A percentile compares a stretch with the other conserved stretches of the same genome.
Evolutionary conservation across 2,888 invertebrate species (phyloP).

Genomic region (Drosophila seclusa): DNA sequence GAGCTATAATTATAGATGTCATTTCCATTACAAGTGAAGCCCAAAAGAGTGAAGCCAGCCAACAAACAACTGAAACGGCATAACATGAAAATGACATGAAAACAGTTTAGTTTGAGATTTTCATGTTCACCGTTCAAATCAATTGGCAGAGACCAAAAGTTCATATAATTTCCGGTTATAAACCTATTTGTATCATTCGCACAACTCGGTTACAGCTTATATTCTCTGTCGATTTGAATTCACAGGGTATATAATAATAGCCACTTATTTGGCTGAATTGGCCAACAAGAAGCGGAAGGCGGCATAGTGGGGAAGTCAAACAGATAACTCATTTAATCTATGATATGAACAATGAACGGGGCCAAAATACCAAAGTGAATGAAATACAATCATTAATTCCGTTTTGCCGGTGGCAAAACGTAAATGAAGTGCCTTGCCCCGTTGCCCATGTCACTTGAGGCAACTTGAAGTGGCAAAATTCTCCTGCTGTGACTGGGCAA

Average conservation of each 20-base stretch:
- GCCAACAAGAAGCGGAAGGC: not conserved
- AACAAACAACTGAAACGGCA: not conserved
- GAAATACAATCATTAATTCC: conserved; percentile 78
- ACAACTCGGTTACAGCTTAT: not conserved
- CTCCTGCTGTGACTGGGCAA: conserved; percentile 16
- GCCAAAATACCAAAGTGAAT: conserved; percentile 51
- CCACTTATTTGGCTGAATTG: conserved; percentile 32
- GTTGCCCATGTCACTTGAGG: not conserved
- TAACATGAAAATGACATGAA: not conserved
- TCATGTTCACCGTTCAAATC: not conserved
- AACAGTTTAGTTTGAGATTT: no score
- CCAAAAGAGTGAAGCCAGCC: conserved; percentile 1
- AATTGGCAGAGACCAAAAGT: not conserved
- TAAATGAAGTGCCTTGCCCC: conserved; percentile 22
- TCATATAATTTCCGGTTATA: not conserved
- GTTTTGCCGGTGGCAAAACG: conserved; percentile 53
- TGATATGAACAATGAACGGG: conserved; percentile 34
- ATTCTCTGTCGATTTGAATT: not conserved
- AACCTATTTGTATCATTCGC: not conserved
- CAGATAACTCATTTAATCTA: conserved; percentile 62
- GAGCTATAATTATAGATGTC: conserved; percentile 72
- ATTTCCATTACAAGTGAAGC: conserved; percentile 35
- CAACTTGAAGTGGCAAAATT: conserved; percentile 35
- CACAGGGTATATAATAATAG: conserved; percentile 7
- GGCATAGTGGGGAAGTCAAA: conserved; percentile 16